Conservation (phyloP, 2,797 vertebrate species). For the Malacoraja senta region DNA sequence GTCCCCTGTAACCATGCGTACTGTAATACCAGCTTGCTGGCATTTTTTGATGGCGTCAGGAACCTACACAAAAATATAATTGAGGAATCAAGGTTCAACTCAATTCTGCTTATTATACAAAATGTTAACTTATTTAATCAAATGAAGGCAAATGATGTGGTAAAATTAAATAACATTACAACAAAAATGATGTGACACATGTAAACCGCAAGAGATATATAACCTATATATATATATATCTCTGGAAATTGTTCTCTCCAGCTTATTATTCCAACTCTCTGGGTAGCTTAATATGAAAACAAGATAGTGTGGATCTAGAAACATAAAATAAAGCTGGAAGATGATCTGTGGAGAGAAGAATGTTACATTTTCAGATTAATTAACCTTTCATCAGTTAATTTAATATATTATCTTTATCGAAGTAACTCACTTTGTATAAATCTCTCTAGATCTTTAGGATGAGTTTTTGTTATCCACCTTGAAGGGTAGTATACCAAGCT, state of each 20-base stretch:
- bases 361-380: neutral
- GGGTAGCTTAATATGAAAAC: neutral
- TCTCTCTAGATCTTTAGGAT: neutral
- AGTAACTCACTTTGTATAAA: too few relatives aligned
- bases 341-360: neutral
- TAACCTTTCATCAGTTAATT: neutral
- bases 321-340: neutral
- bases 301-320: neutral
- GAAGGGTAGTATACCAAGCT: neutral
- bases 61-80: conserved; percentile 59
- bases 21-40: conserved; percentile 93
- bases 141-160: neutral
- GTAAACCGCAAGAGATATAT: too few relatives aligned
- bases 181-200: neutral
- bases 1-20: conserved; percentile 97
- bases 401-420: neutral
- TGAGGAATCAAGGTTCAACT: neutral
- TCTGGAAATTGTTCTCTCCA: neutral
- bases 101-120: too few relatives aligned
- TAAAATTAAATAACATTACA: neutral
- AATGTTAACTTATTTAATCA: neutral
- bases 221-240: too few relatives aligned
- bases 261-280: neutral
- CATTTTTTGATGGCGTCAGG: conserved; percentile 92
- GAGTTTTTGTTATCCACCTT: neutral